phyloP scores from a whole-genome alignment of 2,888 invertebrate genomes.

The Drosophila mimetica region DNA sequence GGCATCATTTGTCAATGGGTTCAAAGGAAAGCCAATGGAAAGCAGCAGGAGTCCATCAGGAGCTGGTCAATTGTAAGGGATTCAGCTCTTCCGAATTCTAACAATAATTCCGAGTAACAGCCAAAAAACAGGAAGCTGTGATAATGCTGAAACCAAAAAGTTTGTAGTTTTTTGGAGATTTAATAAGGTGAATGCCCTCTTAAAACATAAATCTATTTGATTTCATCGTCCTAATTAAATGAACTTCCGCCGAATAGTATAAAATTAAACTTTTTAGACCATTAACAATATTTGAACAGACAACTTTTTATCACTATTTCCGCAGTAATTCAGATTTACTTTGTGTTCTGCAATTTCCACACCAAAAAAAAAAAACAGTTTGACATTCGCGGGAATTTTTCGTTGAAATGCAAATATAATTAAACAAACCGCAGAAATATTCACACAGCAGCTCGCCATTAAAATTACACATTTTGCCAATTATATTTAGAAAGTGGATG shows the following conservation, averaged over 20 bases:
- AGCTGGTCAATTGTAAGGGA: conserved; percentile 42
- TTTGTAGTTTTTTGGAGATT: not conserved
- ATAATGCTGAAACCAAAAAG: not conserved
- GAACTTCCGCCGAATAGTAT: not conserved
- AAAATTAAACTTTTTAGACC: conserved; percentile 4
- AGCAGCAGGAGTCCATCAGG: conserved; percentile 3
- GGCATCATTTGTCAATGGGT: conserved; percentile 72
- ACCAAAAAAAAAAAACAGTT: conserved; percentile 14
- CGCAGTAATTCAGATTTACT: conserved; percentile 35
- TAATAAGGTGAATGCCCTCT: no score
- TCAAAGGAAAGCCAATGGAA: not conserved
- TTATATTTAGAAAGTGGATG: conserved; percentile 47
- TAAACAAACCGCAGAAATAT: conserved; percentile 45
- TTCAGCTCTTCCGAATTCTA: not conserved
- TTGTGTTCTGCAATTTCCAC: conserved; percentile 1
- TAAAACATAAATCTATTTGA: not conserved
- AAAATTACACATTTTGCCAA: conserved; percentile 47
- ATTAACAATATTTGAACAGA: conserved; percentile 18
- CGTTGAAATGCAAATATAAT: conserved; percentile 39
- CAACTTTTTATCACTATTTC: conserved; percentile 11
- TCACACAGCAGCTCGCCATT: conserved; percentile 33
- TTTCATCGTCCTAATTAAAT: conserved; percentile 1
- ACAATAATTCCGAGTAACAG: not conserved
- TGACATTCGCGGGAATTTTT: conserved; percentile 20
- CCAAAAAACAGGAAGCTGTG: not conserved